phyloP scores from a whole-genome alignment of 2,113 vertebrate species.

The Thunnus maccoyii region DNA sequence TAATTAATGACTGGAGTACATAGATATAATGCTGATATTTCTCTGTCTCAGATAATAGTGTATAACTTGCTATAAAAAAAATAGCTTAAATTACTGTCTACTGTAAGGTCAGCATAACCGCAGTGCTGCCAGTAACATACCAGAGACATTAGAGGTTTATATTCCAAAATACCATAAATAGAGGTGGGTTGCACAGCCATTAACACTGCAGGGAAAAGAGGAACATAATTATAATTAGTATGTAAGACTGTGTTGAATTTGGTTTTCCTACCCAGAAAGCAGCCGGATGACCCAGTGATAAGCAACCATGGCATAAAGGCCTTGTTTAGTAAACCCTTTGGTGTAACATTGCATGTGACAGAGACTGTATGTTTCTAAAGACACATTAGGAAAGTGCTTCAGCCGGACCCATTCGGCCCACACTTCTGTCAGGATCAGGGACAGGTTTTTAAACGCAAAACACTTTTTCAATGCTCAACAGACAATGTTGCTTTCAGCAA shows the following conservation, averaged over 20 bases:
- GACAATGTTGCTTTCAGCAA: constrained; percentile 74
- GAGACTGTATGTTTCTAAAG: constrained; percentile 55
- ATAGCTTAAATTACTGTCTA: not conserved
- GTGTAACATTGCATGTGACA: constrained; percentile 69
- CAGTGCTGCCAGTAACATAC: constrained; percentile 1
- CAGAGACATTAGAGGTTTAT: constrained; percentile 19
- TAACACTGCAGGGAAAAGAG: constrained; percentile 1
- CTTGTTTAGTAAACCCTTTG: constrained; percentile 37
- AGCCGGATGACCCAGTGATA: constrained; percentile 44
- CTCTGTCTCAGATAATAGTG: constrained; percentile 1
- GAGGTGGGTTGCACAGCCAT: not conserved
- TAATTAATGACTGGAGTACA: constrained; percentile 14
- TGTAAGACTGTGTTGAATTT: constrained; percentile 13
- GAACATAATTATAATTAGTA: constrained; percentile 25
- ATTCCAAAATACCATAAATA: constrained; percentile 54
- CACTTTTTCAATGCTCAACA: constrained; percentile 48
- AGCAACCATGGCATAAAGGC: constrained; percentile 42
- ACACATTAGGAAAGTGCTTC: constrained; percentile 51
- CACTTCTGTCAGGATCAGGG: constrained; percentile 67
- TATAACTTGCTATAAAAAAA: not conserved
- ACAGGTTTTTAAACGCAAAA: constrained; percentile 59
- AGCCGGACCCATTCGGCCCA: constrained; percentile 33
- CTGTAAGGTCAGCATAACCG: not conserved
- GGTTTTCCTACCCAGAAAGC: constrained; percentile 29
- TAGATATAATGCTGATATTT: not conserved